Evolutionary conservation across 2,888 invertebrate genomes (phyloP).

Genomic region (Lithophane leautieri): DNA sequence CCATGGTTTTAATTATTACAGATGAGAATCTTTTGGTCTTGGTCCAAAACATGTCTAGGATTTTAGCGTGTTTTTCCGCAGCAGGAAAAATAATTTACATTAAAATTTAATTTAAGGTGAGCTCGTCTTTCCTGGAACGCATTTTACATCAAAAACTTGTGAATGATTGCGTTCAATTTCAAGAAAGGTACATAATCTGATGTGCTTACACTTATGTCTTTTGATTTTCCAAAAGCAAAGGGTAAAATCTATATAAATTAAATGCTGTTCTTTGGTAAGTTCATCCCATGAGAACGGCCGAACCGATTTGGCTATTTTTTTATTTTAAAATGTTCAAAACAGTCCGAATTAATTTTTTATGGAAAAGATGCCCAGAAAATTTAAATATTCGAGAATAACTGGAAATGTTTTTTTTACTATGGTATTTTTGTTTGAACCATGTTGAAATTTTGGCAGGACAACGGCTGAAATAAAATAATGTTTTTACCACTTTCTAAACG

Average conservation of each 20-base stretch:
- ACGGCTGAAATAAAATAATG: background rate
- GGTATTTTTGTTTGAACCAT: background rate
- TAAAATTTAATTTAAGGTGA: slow-evolving; percentile 18
- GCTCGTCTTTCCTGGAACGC: background rate
- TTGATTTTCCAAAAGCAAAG: background rate
- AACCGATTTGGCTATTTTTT: background rate
- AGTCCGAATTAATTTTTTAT: background rate
- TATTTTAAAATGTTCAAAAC: too few species aligned
- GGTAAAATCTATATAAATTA: background rate
- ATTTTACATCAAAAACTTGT: background rate
- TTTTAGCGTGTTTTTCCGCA: slow-evolving; percentile 9
- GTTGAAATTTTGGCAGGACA: background rate
- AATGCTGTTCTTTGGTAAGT: background rate
- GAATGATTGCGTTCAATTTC: background rate
- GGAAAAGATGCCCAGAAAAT: background rate
- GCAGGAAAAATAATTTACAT: background rate
- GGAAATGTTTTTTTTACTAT: background rate
- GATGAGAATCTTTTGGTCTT: slow-evolving; percentile 28
- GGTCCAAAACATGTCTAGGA: slow-evolving; percentile 4
- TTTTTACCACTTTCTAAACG: background rate
- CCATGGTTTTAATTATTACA: slow-evolving; percentile 32
- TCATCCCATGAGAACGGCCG: background rate
- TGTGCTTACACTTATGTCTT: background rate
- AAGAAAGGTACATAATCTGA: background rate
- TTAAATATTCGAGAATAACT: background rate